Conservation (phyloP, 2,888 invertebrate genomes). For the Psococerastis gibbosa region DNA sequence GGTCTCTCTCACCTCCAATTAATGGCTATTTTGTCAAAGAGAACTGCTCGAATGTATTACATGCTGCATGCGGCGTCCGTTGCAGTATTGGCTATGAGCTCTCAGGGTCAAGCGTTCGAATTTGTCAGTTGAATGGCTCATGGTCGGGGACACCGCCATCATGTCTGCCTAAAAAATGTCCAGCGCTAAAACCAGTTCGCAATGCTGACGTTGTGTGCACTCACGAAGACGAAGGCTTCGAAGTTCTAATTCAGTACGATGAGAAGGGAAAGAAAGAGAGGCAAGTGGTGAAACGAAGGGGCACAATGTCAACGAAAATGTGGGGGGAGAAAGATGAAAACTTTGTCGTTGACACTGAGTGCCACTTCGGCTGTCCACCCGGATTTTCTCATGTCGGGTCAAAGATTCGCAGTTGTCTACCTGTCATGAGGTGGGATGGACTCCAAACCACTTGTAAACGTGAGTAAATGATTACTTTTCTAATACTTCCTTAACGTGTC, state of each 20-base stretch:
- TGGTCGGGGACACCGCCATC: slow-evolving; percentile 45
- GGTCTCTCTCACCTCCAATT: slow-evolving; percentile 34
- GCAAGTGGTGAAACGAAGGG: neutral
- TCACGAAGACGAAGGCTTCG: slow-evolving; percentile 27
- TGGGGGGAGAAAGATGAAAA: slow-evolving; percentile 15
- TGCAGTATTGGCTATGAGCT: slow-evolving; percentile 41
- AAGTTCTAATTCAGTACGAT: slow-evolving; percentile 12
- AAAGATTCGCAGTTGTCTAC: slow-evolving; percentile 39
- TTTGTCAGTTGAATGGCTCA: slow-evolving; percentile 40
- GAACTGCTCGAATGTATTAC: slow-evolving; percentile 38
- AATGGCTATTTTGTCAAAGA: slow-evolving; percentile 46
- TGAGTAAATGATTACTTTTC: no score
- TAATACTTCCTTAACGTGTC: neutral
- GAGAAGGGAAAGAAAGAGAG: neutral
- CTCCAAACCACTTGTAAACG: slow-evolving; percentile 43
- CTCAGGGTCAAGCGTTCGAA: slow-evolving; percentile 33
- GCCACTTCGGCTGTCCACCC: slow-evolving; percentile 40
- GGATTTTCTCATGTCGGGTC: slow-evolving; percentile 45
- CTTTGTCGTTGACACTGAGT: slow-evolving; percentile 41
- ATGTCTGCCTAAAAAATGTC: slow-evolving; percentile 44
- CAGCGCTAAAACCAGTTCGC: slow-evolving; percentile 31
- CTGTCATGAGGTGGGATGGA: slow-evolving; percentile 48
- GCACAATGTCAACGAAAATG: neutral
- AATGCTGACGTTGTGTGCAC: slow-evolving; percentile 35
- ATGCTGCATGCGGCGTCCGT: slow-evolving; percentile 48